Evolutionary conservation across 2,113 vertebrate genomes (phyloP).

Genomic region (Lagopus muta): DNA sequence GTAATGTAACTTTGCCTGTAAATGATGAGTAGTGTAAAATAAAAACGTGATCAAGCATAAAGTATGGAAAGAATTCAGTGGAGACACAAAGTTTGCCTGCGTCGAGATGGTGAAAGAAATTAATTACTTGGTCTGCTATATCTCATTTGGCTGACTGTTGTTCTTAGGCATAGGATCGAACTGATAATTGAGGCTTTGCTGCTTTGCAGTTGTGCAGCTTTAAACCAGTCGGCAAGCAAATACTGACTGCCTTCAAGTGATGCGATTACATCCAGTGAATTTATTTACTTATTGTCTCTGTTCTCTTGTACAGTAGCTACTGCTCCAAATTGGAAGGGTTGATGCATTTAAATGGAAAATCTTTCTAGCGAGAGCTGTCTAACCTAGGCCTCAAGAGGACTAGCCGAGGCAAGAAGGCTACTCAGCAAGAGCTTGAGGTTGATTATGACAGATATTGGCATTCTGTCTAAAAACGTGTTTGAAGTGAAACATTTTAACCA

Average conservation of each 20-base stretch:
- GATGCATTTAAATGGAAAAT: neutral
- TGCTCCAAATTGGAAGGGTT: neutral
- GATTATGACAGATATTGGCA: slow-evolving; percentile 40
- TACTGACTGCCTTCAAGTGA: neutral
- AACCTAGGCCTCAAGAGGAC: neutral
- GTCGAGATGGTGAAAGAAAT: neutral
- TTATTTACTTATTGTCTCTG: neutral
- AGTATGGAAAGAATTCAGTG: neutral
- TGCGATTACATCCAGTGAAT: neutral
- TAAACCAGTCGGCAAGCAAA: neutral
- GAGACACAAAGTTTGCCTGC: neutral
- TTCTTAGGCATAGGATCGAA: neutral
- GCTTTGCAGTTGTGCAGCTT: neutral
- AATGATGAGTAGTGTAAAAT: neutral
- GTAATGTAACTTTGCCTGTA: neutral
- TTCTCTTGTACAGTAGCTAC: neutral
- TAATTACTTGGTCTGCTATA: neutral
- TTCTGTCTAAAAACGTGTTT: slow-evolving; percentile 38
- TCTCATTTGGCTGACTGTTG: neutral
- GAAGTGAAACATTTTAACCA: slow-evolving; percentile 17
- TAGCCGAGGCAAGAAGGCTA: neutral
- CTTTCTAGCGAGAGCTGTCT: neutral
- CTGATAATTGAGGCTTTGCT: neutral
- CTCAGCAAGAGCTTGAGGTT: neutral
- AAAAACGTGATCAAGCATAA: neutral